Base-by-base conservation (phyloP, 37 sponge, comb jelly and placozoan genomes). In the Eunapius fragilis region DNA sequence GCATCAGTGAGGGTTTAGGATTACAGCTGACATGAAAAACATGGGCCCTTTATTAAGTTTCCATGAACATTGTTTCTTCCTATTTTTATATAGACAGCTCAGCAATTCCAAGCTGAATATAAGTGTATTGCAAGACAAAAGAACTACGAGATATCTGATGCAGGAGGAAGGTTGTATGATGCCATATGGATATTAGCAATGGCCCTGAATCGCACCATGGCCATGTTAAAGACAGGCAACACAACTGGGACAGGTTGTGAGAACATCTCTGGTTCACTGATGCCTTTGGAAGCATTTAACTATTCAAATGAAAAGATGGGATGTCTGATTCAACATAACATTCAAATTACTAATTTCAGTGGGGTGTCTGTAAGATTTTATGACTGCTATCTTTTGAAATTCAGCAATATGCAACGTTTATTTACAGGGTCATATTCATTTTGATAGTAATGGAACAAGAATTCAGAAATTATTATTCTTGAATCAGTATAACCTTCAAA, bases 181-280 rank as follows among this genome's bases (percentile, higher is more conserved):
- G 82, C 82, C 11, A 37, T 79, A 22, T 87, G 88, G 88, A 50
- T 82, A n/a, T 23, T 87, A 35, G 88, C 88, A 30, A 30, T 67
- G 31, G 88, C 77, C 13, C 70, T 87, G 27, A 79, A 87, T 74
- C 30, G 38, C 22, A 75, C 67, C 17, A n/a, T 22, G 30, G 32
- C 35, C 0, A 72, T 79, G 80, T 30, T 71, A 10, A 25, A 58
- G 58, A 58, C 19, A 17, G 58, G 58, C 14, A 11, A 58, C 58
- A 58, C 14, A 4, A 58, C 6, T 58, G 58, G 58, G 14, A 58
- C 58, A 58, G 58, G 58, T 19, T 22, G 24, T 37, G 34, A 73
- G 67, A 79, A 41, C 25, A 58, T 45, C 25, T 4, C 33, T 34
- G 32, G 34, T 24, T 25, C 28, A 26, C 25, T 41, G 31, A 38